phyloP scores from a whole-genome alignment of 1,140 invertebrate species.

The Colletes latitarsis region DNA sequence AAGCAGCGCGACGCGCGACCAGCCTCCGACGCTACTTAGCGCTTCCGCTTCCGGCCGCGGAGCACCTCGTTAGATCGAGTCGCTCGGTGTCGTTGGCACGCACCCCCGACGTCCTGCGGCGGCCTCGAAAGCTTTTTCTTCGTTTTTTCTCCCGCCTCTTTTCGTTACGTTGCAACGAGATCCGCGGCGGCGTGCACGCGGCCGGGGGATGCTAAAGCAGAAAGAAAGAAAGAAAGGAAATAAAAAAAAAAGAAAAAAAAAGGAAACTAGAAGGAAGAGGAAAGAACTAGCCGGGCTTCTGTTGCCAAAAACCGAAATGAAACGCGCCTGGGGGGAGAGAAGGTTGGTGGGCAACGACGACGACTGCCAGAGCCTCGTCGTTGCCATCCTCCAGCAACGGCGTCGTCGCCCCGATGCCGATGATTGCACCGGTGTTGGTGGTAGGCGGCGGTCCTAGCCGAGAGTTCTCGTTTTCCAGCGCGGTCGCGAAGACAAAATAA shows the following conservation, averaged over 20 bases:
- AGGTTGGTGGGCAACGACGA: conserved; percentile 41
- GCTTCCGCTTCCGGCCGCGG: conserved; percentile 65
- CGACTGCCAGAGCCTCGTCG: conserved; percentile 57
- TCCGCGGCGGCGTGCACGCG: conserved; percentile 1
- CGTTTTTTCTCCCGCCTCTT: background rate
- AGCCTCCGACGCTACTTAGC: conserved; percentile 50
- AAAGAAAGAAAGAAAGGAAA: too few species aligned
- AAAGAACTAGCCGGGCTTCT: conserved; percentile 52
- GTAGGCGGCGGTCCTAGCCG: conserved; percentile 20
- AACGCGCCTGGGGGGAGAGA: conserved; percentile 48
- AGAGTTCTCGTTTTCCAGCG: conserved; percentile 41
- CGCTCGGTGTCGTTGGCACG: conserved; percentile 65
- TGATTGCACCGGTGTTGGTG: conserved; percentile 30
- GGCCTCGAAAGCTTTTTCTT: conserved; percentile 2
- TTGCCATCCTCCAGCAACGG: conserved; percentile 23
- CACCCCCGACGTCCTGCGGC: conserved; percentile 34
- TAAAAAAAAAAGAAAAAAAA: background rate
- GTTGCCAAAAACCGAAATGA: conserved; percentile 69
- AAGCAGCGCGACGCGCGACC: conserved; percentile 43
- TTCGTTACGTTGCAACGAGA: conserved; percentile 23
- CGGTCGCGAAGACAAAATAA: conserved; percentile 54
- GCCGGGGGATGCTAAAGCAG: too few species aligned
- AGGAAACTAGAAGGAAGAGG: conserved; percentile 9
- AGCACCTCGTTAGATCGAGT: conserved; percentile 69
- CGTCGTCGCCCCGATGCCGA: conserved; percentile 43